These are phyloP conservation scores for Lepidocyrtinus sp. DNA, from an alignment of 2,888 invertebrate genomes.

Conservation along the genomic window DNA sequence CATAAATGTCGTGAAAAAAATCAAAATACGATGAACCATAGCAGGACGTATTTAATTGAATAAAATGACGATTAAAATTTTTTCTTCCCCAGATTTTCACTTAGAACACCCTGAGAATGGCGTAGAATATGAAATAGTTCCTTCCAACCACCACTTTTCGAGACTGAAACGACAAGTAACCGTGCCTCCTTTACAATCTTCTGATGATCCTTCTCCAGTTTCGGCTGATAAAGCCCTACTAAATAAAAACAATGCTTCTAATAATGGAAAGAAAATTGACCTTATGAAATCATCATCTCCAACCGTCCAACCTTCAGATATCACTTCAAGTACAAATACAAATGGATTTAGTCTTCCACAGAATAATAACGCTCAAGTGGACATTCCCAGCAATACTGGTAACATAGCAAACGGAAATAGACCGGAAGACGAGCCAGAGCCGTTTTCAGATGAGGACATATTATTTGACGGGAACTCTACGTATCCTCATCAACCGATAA, in stretches of 20 bases:
- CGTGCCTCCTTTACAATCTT: constrained; percentile 8
- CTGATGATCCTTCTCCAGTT: neutral
- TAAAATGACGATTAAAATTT: too few species aligned
- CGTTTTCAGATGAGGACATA: constrained; percentile 19
- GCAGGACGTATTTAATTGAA: too few species aligned
- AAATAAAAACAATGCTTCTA: constrained; percentile 12
- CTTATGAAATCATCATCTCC: constrained; percentile 24
- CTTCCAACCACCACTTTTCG: neutral
- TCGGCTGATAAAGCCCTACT: constrained; percentile 39
- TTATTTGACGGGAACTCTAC: constrained; percentile 46
- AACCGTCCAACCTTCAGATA: constrained; percentile 27
- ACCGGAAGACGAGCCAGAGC: constrained; percentile 25
- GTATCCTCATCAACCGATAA: constrained; percentile 29
- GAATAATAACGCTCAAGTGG: neutral
- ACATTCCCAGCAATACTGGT: constrained; percentile 19
- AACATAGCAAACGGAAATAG: constrained; percentile 11
- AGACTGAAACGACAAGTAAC: constrained; percentile 57
- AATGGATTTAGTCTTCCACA: constrained; percentile 47
- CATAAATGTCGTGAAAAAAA: too few species aligned
- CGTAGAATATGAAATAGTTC: constrained; percentile 37
- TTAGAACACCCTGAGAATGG: constrained; percentile 28
- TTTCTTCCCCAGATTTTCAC: constrained; percentile 38
- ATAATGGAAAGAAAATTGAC: constrained; percentile 40
- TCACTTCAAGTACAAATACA: constrained; percentile 31
- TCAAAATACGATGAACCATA: too few species aligned